Evolutionary conservation across 53 echinoderm and acorn worm genomes (phyloP).

Genomic region (Astropecten irregularis): DNA sequence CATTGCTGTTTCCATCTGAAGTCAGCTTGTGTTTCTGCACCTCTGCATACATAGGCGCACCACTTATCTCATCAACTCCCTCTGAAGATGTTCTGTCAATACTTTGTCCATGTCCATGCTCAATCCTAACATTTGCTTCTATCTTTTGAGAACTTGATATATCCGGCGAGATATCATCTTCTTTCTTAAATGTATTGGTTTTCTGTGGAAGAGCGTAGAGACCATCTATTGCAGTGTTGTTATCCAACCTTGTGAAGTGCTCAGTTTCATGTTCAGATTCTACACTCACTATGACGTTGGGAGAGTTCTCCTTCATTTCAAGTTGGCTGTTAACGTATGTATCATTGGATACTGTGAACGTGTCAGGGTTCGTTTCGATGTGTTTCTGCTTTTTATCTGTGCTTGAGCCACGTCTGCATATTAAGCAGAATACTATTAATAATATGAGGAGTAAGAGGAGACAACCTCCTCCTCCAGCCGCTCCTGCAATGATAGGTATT

Average conservation of each 20-base stretch:
- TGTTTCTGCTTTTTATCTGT: slow-evolving; percentile 3
- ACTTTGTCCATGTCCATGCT: too few species aligned
- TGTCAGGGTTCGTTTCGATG: not conserved
- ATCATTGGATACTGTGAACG: not conserved
- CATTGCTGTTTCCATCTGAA: not conserved
- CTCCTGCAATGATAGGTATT: not conserved
- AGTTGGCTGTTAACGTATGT: not conserved
- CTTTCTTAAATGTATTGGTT: too few species aligned
- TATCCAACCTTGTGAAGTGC: too few species aligned
- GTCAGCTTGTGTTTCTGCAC: not conserved
- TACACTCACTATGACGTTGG: too few species aligned
- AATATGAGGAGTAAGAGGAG: not conserved
- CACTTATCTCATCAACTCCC: too few species aligned
- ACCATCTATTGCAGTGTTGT: too few species aligned
- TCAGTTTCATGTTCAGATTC: not conserved
- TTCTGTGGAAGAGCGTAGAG: too few species aligned
- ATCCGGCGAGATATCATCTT: too few species aligned
- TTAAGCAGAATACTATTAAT: not conserved
- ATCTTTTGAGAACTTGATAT: too few species aligned
- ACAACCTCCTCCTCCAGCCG: not conserved
- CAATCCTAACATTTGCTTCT: too few species aligned
- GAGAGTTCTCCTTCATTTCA: not conserved
- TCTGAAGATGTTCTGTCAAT: too few species aligned
- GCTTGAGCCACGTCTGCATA: not conserved
- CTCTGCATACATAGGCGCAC: not conserved